Base-by-base conservation (phyloP, 2,113 vertebrate genomes). In the Mandrillus leucophaeus region DNA sequence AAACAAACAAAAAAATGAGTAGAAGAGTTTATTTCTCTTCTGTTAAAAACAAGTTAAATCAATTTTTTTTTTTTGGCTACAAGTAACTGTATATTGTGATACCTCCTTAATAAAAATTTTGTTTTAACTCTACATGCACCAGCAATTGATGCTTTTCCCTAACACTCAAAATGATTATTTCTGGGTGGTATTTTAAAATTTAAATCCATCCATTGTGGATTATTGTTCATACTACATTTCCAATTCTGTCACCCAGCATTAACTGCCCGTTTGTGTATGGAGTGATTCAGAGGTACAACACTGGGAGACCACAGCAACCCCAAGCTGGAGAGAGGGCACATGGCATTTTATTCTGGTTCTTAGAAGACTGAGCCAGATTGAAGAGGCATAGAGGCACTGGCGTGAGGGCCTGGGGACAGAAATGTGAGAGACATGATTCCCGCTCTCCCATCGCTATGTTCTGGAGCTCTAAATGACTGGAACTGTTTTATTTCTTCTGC, bases 251-350 rank as follows among this genome's bases (percentile, higher is more conserved):
- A 32, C 48, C 3, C 12, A n/a, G 38, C 12, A 3, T 61, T 35
- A 75, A n/a, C 35, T 10, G 8, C 2, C 0, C 48, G 40, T 66
- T 59, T 27, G 27, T 73, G 3, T 70, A 12, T 38, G 52, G 35
- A 35, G n/a, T 1, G 17, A 61, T 23, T 68, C 59, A n/a, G 50
- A 57, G n/a, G 73, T 20, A 2, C 20, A 14, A 38, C 3, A 27
- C 72, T 78, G 72, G 32, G 64, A 38, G 43, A 25, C 8, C 5
- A 40, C 5, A 43, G 10, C 45, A 12, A 1, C 6, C 1, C 0
- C 0, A 1, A 27, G 32, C 18, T 8, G 61, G 38, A 35, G 4
- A 13, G 30, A 20, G 88, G 38, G 76, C 5, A 12, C 7, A 0
- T 25, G 45, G 22, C 14, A 5, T 22, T 45, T 25, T 61, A 5